phyloP scores from a whole-genome alignment of 2,113 vertebrate species.

The Calypte anna region DNA sequence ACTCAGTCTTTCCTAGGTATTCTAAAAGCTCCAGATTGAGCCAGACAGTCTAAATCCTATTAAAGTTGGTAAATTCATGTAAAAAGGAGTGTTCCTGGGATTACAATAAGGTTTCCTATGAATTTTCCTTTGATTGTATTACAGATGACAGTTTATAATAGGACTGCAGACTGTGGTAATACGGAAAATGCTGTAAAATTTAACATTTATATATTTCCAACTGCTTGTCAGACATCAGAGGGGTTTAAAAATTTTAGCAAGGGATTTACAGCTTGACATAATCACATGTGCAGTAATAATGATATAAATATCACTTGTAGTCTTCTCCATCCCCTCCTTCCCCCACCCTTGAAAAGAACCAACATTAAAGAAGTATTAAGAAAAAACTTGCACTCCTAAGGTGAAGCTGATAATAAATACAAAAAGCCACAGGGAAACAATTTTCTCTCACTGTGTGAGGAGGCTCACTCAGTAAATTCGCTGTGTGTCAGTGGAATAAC shows the following conservation, averaged over 20 bases:
- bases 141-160: constrained; percentile 74
- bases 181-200: constrained; percentile 69
- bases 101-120: constrained; percentile 64
- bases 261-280: constrained; percentile 72
- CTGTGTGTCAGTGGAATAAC: not conserved
- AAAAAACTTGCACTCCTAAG: not conserved
- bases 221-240: constrained; percentile 72
- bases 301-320: constrained; percentile 45
- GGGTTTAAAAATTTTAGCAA: constrained; percentile 68
- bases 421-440: not conserved
- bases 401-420: not conserved
- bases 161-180: constrained; percentile 64
- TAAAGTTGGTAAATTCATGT: constrained; percentile 52
- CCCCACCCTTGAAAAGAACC: constrained; percentile 8
- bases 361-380: constrained; percentile 33
- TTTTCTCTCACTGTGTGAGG: not conserved
- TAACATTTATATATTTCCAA: constrained; percentile 75
- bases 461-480: not conserved
- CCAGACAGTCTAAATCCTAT: constrained; percentile 45
- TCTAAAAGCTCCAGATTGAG: constrained; percentile 19
- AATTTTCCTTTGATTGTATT: constrained; percentile 74
- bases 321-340: not conserved
- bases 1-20: not conserved
- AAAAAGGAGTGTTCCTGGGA: constrained; percentile 70
- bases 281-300: constrained; percentile 54